A percentile compares a stretch with the other conserved stretches of the same genome.
phyloP scores from a whole-genome alignment of 1,140 invertebrate genomes.

The Armadillidium nasatum region DNA sequence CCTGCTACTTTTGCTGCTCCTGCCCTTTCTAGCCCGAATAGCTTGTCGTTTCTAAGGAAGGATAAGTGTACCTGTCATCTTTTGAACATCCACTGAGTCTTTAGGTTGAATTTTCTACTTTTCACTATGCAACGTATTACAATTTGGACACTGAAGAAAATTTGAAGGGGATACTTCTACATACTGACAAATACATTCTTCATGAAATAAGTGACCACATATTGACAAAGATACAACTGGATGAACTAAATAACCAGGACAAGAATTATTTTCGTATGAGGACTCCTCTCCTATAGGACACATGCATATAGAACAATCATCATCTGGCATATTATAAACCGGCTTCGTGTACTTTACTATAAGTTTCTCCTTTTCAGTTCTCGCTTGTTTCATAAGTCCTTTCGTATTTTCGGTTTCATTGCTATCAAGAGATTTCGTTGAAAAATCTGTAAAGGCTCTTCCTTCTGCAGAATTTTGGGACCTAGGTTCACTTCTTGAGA shows the following conservation, averaged over 20 bases:
- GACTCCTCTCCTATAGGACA: slow-evolving; percentile 24
- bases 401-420: not conserved
- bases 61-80: slow-evolving; percentile 63
- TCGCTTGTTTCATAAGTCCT: slow-evolving; percentile 22
- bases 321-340: slow-evolving; percentile 24
- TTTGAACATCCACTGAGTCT: slow-evolving; percentile 76
- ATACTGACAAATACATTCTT: slow-evolving; percentile 30
- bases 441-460: slow-evolving; percentile 3
- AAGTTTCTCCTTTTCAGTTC: slow-evolving; percentile 30
- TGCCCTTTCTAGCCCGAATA: slow-evolving; percentile 58
- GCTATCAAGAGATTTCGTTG: not conserved
- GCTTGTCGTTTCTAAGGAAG: no score
- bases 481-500: not conserved
- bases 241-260: not conserved
- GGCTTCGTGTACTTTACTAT: slow-evolving; percentile 29
- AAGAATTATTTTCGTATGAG: slow-evolving; percentile 26
- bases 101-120: slow-evolving; percentile 77
- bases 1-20: no score
- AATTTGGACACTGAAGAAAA: slow-evolving; percentile 77
- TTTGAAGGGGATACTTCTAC: slow-evolving; percentile 23
- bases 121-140: slow-evolving; percentile 76
- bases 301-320: slow-evolving; percentile 36
- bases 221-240: slow-evolving; percentile 30
- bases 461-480: not conserved
- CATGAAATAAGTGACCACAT: slow-evolving; percentile 36